These are phyloP conservation scores for Strongylocentrotus purpuratus DNA, from an alignment of 35 echinoderm and acorn worm genomes.

Conservation along the genomic window DNA sequence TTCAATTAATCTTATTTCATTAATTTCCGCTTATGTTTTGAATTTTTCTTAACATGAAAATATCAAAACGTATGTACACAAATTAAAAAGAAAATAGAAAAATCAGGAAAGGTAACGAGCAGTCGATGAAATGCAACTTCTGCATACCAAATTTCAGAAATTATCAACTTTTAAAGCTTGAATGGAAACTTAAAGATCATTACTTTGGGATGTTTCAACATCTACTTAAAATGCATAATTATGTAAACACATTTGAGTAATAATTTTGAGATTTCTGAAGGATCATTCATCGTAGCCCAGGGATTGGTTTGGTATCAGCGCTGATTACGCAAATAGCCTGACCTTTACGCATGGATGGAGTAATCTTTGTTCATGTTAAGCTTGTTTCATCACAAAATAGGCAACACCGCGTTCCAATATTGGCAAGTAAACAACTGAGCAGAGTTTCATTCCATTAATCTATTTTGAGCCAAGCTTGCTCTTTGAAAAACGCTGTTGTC, in stretches of 20 bases:
- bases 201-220: too few relatives aligned
- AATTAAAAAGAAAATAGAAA: too few relatives aligned
- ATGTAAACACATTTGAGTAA: background rate
- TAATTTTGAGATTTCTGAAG: background rate
- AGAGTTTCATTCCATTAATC: constrained; percentile 12
- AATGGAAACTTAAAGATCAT: too few relatives aligned
- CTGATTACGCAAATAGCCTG: background rate
- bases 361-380: background rate
- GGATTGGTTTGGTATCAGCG: background rate
- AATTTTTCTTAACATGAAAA: too few relatives aligned
- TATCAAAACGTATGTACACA: too few relatives aligned
- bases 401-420: background rate
- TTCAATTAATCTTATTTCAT: too few relatives aligned
- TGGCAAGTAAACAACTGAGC: background rate
- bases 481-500: background rate
- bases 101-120: too few relatives aligned
- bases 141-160: too few relatives aligned
- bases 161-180: too few relatives aligned
- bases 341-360: background rate
- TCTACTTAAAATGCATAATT: background rate
- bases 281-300: background rate
- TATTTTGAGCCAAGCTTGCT: background rate
- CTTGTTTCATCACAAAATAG: background rate
- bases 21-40: too few relatives aligned
- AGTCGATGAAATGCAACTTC: too few relatives aligned